These are phyloP conservation scores for Rhinogobius similis DNA, from an alignment of 2,113 vertebrate genomes.

Conservation along the genomic window DNA sequence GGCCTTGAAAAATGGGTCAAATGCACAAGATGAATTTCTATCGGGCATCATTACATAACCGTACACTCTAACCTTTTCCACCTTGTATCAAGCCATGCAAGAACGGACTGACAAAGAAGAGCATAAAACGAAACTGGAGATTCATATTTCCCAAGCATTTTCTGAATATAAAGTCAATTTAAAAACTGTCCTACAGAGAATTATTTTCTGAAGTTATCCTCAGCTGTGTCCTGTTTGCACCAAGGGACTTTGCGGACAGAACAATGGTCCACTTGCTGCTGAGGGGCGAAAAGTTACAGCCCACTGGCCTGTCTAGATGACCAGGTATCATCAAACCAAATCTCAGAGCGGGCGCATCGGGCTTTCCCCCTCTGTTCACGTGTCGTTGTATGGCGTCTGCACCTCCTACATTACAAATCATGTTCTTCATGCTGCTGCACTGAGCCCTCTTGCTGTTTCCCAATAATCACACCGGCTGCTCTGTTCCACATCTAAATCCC, in stretches of 20 bases:
- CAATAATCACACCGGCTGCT: conserved; percentile 57
- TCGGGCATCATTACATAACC: too few species aligned
- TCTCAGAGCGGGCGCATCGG: conserved; percentile 44
- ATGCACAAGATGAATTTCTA: too few species aligned
- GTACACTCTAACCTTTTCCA: too few species aligned
- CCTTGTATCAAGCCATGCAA: too few species aligned
- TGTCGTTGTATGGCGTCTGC: conserved; percentile 34
- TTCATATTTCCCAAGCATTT: too few species aligned
- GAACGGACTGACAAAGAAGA: too few species aligned
- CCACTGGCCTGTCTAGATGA: conserved; percentile 54
- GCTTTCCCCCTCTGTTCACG: conserved; percentile 30
- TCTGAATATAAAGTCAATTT: background rate
- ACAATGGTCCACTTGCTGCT: conserved; percentile 45
- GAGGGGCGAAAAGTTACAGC: conserved; percentile 55
- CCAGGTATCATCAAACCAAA: conserved; percentile 58
- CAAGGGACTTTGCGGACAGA: conserved; percentile 42
- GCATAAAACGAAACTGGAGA: too few species aligned
- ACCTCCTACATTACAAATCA: conserved; percentile 62
- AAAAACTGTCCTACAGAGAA: conserved; percentile 42
- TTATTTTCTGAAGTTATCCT: conserved; percentile 51
- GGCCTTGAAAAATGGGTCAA: too few species aligned
- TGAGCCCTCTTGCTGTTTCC: conserved; percentile 54
- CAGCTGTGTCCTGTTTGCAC: conserved; percentile 53
- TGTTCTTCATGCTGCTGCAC: conserved; percentile 59
- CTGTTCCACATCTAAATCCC: conserved; percentile 56